Evolutionary conservation across 2,888 invertebrate species (phyloP), one percentile per base, ranked within the genome.

Genomic region (Zhuqinia jingwanae): DNA sequence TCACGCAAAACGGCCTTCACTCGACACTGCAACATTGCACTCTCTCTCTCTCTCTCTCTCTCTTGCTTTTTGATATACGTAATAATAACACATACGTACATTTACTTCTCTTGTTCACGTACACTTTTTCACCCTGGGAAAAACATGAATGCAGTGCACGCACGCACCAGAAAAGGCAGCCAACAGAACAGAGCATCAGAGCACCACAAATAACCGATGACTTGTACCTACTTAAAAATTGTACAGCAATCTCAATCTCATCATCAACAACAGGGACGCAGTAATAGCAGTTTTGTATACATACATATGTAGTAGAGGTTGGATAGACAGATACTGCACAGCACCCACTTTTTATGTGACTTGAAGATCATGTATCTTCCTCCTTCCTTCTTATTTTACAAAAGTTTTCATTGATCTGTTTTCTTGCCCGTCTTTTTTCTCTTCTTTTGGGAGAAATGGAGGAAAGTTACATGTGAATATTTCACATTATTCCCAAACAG

Each of bases 101-200:
- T 22, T 42, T 22, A 45, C 15, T 15, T n/a, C 47, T 6, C 58
- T 42, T 45, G 36, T n/a, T n/a, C n/a, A n/a, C n/a, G n/a, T n/a
- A n/a, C n/a, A n/a, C 5, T 13, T 42, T 30, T 36, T 42, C n/a
- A n/a, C n/a, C 17, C 56, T 6, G 15, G 20, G 20, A 45, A 68
- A 68, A 68, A 42, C 42, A 20, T 68, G 36, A 45, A 77, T 60
- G 60, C 77, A 58, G 27, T 45, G 68, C 68, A 68, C 76, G 56
- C 56, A 56, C 56, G 15, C 6, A 65, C n/a, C 30, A n/a, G 63
- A 36, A 65, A 68, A 68, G 20, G 42, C 68, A 68, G 10, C 68
- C 5, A 68, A 3, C 8, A 36, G 36, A 36, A 36, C 36, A 6
- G 36, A n/a, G n/a, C n/a, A n/a, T n/a, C n/a, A n/a, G n/a, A n/a